These are phyloP conservation scores for Microtus oregoni DNA, from an alignment of 2,113 vertebrate genomes.

Conservation along the genomic window DNA sequence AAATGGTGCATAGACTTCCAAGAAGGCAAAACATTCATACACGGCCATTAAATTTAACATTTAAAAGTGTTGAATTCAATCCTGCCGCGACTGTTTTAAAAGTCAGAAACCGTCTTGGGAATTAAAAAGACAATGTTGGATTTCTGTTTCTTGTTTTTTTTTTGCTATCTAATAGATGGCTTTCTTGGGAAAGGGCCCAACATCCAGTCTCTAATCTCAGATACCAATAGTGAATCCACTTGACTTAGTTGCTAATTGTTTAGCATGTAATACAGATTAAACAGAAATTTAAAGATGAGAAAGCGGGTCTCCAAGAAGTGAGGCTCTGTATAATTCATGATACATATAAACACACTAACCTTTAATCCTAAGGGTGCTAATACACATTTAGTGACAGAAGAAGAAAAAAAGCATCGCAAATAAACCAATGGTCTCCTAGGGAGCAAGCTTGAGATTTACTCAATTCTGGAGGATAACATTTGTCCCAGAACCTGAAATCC, in stretches of 20 bases:
- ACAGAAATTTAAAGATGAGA: not conserved
- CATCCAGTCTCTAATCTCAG: not conserved
- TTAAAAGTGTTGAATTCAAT: constrained; percentile 11
- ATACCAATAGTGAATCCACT: not conserved
- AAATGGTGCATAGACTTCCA: not conserved
- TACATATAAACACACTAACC: not conserved
- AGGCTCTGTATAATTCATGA: not conserved
- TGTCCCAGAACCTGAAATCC: not conserved
- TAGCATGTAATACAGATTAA: constrained; percentile 23
- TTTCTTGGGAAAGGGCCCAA: constrained; percentile 35
- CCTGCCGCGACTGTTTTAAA: not conserved
- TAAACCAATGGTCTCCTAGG: not conserved
- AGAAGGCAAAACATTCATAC: not conserved
- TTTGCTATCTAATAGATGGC: not conserved
- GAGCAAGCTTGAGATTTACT: not conserved
- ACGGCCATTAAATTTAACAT: not conserved
- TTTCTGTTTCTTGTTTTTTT: not conserved
- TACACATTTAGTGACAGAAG: not conserved
- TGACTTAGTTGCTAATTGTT: not conserved
- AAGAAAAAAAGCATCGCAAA: not conserved
- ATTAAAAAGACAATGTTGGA: not conserved
- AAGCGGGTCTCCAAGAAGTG: not conserved
- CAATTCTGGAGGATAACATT: not conserved
- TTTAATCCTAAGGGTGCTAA: not conserved
- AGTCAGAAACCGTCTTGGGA: constrained; percentile 6